Base-by-base conservation (phyloP, 1,140 invertebrate species). In the Euborellia annulipes region DNA sequence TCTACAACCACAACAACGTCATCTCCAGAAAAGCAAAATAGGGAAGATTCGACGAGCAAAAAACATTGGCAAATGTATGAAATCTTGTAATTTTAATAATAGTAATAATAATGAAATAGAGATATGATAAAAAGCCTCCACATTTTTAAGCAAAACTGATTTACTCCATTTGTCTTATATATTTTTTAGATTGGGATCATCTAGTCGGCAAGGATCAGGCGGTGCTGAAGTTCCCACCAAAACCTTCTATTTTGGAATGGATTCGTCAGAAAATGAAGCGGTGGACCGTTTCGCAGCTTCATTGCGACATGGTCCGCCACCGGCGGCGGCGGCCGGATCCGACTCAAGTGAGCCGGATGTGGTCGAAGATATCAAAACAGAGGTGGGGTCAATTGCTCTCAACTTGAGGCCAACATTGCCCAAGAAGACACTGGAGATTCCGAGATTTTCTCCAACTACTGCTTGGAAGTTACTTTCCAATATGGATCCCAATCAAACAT, bases 231-330 rank as follows among this genome's bases (percentile, higher is more conserved):
- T 61, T 21, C 67, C 73, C 51, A 70, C 76, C 17, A 79, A 80
- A 55, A 77, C 74, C 36, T 84, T 83, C 61, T 85, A 85, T 58
- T 83, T 84, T 54, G 80, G 80, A 13, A 83, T 83, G 78, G 71
- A 77, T 14, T 37, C 27, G 18, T 40, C 50, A 9, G 45, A 49
- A 22, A 38, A 66, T 16, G 61, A 66, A 41, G 51, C 63, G 6
- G 65, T 68, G 36, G 66, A 73, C 43, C 65, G 64, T 41, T 60
- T 60, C 46, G 54, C 56, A 1, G 52, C 53, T 3, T 55, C 45
- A 30, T 42, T 56, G 13, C 53, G 45, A 0, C 51, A 50, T 30
- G 42, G 47, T 3, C 46, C 17, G 36, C 13, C 20, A 46, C 11
- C 32, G 21, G 21, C 19, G 44, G 23, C 23, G 11, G 23, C 11